phyloP scores from a whole-genome alignment of 2,797 vertebrate genomes.

The Dipus sagitta region DNA sequence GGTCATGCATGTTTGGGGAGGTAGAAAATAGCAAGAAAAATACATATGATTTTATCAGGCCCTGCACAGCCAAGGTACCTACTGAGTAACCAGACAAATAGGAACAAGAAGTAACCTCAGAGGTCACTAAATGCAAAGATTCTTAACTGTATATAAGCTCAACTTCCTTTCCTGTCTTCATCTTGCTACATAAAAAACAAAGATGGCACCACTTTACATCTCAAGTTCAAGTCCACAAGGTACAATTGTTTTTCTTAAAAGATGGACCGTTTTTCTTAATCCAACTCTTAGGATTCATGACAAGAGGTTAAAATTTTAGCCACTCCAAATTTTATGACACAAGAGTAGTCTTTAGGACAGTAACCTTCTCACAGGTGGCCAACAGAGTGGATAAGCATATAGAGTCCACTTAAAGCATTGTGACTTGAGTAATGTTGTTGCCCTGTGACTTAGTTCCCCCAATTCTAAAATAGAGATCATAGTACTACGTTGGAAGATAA shows the following conservation, averaged over 20 bases:
- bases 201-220: not conserved
- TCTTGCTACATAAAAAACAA: constrained; percentile 47
- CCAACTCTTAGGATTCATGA: constrained; percentile 11
- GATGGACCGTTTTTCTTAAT: constrained; percentile 60
- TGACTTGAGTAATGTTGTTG: not conserved
- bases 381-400: not conserved
- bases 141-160: not conserved
- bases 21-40: not conserved
- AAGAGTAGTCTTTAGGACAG: not conserved
- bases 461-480: constrained; percentile 35
- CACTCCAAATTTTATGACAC: constrained; percentile 35
- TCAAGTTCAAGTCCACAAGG: constrained; percentile 11
- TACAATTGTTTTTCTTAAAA: constrained; percentile 47
- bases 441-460: not conserved
- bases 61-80: not conserved
- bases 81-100: constrained; percentile 23
- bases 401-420: not conserved
- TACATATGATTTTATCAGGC: not conserved
- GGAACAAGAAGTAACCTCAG: constrained; percentile 33
- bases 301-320: constrained; percentile 49
- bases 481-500: not conserved
- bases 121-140: constrained; percentile 21
- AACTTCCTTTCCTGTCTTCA: not conserved
- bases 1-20: not conserved
- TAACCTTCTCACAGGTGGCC: not conserved